These are phyloP conservation scores for Tenualosa thibaudeaui DNA, from an alignment of 2,797 vertebrate genomes.

Conservation along the genomic window DNA sequence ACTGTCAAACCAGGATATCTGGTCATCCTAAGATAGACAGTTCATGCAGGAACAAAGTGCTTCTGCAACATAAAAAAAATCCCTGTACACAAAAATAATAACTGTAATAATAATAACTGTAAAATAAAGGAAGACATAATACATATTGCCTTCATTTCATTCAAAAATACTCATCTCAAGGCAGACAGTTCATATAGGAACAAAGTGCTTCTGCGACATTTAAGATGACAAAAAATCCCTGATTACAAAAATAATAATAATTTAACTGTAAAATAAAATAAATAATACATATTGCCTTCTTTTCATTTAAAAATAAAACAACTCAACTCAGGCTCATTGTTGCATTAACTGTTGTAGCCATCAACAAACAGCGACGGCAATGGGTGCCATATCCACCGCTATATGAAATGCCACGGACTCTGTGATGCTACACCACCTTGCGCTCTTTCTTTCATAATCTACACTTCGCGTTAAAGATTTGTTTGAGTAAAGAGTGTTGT, in stretches of 20 bases:
- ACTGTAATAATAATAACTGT: too few species aligned
- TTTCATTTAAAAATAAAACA: too few species aligned
- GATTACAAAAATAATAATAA: too few species aligned
- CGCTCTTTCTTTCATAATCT: slow-evolving; percentile 18
- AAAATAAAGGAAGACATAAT: background rate
- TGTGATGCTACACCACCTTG: background rate
- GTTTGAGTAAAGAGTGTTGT: too few species aligned
- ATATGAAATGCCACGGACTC: background rate
- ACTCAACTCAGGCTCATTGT: background rate
- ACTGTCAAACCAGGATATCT: too few species aligned
- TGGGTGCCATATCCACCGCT: too few species aligned
- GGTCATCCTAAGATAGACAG: background rate
- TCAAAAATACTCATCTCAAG: background rate
- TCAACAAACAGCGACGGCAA: too few species aligned
- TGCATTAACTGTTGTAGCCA: too few species aligned
- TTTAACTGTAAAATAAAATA: too few species aligned
- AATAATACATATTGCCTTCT: too few species aligned
- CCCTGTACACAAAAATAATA: background rate
- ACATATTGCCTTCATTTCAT: background rate
- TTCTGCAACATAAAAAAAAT: background rate
- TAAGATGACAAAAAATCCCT: too few species aligned
- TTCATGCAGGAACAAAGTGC: background rate
- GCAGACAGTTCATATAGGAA: background rate
- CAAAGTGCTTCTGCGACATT: background rate
- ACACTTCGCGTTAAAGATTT: background rate